Base-by-base conservation (phyloP, 2,888 invertebrate genomes). In the Hybos culiciformis region DNA sequence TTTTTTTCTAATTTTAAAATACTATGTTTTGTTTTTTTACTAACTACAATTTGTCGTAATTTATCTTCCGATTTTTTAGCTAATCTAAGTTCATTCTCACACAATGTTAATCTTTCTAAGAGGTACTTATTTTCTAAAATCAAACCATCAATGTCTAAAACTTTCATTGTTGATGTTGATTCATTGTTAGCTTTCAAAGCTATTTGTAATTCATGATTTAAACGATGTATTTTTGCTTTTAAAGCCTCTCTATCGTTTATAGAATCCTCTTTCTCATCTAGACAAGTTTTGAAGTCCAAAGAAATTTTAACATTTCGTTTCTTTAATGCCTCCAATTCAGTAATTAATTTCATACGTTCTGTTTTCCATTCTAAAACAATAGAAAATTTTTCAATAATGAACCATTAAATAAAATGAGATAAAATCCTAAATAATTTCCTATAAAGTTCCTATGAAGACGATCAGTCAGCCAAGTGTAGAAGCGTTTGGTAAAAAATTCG, bases 241-340 rank as follows among this genome's bases (percentile, higher is more conserved):
- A 83, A 87, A 19, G 83, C 82, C 61, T 88, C 87, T 46, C 86
- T 70, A 59, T 88, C 86, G 5, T 76, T 78, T 15, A 80, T 76
- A 24, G 83, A 62, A 57, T 88, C 88, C 56, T 87, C 86, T 57
- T 87, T 88, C 59, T 88, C 88, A 61, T 88, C 88, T 36, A 88
- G 62, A 21, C 85, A 73, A 6, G 79, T 74, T 59, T 85, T 77
- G 24, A 88, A 71, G 63, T 90, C 87, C 37, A 77, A 69, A 55
- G 82, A 78, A 38, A 87, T 63, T 63, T 85, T 83, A 50, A 73
- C 72, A 59, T 77, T 82, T 78, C 83, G 58, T 33, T 62, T 62
- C 46, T 63, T 67, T 1, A 66, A 45, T 32, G 53, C 58, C 45
- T 66, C 66, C 38, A 66, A 46, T 45, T 66, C 62, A 15, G 58